phyloP scores from a whole-genome alignment of 2,888 invertebrate genomes.

The Drosophila leonis region DNA sequence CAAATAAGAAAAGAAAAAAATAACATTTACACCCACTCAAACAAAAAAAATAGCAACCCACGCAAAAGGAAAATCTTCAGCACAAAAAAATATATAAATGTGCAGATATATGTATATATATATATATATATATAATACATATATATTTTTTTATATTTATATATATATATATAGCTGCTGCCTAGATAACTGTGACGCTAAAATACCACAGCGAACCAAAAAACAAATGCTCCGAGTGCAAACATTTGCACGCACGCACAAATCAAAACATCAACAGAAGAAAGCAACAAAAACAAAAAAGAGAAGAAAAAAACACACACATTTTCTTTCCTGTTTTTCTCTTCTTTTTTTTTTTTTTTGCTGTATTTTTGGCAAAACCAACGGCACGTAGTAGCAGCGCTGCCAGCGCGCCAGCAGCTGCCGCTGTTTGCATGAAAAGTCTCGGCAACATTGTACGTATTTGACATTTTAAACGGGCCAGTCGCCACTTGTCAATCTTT shows the following conservation, averaged over 20 bases:
- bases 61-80: slow-evolving; percentile 45
- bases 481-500: slow-evolving; percentile 80
- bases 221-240: slow-evolving; percentile 72
- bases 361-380: slow-evolving; percentile 43
- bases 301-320: slow-evolving; percentile 21
- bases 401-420: slow-evolving; percentile 8
- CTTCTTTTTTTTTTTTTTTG: slow-evolving; percentile 17
- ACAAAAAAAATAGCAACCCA: not conserved
- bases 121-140: slow-evolving; percentile 20
- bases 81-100: slow-evolving; percentile 30
- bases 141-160: slow-evolving; percentile 13
- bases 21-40: not conserved
- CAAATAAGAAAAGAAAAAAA: not conserved
- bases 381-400: slow-evolving; percentile 52
- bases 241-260: slow-evolving; percentile 79
- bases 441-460: slow-evolving; percentile 77
- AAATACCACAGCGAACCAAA: slow-evolving; percentile 39
- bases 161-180: slow-evolving; percentile 5
- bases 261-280: slow-evolving; percentile 78
- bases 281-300: slow-evolving; percentile 38
- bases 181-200: slow-evolving; percentile 15
- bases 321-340: slow-evolving; percentile 1
- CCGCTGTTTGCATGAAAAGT: slow-evolving; percentile 66
- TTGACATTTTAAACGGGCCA: slow-evolving; percentile 79
- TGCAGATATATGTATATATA: slow-evolving; percentile 24